Conservation (phyloP, 2,797 vertebrate genomes). For the Anableps anableps region DNA sequence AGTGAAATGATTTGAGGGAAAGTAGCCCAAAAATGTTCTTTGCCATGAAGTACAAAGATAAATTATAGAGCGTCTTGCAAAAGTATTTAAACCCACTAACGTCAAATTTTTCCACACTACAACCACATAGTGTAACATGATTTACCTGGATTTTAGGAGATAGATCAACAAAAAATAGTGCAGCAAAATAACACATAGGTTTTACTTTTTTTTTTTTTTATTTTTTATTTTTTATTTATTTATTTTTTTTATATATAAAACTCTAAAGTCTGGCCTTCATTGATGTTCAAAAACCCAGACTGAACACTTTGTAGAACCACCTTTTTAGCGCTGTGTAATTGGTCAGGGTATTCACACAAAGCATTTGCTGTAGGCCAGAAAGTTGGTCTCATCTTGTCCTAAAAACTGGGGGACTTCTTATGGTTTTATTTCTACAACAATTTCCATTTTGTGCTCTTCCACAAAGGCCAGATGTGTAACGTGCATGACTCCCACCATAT, state of each 20-base stretch:
- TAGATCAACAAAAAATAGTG: not conserved
- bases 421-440: no score
- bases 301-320: not conserved
- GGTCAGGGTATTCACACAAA: no score
- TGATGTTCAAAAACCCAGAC: not conserved
- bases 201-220: no score
- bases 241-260: no score
- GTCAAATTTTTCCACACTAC: not conserved
- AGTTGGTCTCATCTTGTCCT: no score
- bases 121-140: not conserved
- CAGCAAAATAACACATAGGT: not conserved
- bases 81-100: not conserved
- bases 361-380: no score
- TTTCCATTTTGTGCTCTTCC: no score
- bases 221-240: no score
- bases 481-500: no score
- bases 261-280: not conserved
- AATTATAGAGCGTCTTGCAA: not conserved
- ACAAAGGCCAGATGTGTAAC: no score
- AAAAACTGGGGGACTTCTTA: no score
- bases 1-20: not conserved
- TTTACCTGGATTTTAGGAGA: not conserved
- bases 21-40: not conserved
- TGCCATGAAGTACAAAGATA: not conserved
- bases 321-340: not conserved